Evolutionary conservation across 2,888 invertebrate genomes (phyloP).

Genomic region (Eugnorisma glareosa): DNA sequence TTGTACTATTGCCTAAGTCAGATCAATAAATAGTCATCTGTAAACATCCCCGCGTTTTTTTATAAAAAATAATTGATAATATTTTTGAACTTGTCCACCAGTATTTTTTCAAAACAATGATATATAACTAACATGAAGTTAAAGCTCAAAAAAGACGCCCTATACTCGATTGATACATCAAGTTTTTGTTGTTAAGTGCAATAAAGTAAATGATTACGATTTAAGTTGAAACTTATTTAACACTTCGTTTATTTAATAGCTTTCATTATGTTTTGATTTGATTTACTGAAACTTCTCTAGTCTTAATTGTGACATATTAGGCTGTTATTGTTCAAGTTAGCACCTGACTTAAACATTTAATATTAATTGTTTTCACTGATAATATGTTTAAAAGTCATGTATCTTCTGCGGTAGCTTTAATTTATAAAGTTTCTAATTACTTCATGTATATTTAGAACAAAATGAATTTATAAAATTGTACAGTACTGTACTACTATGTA

Average conservation of each 20-base stretch:
- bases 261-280: conserved; percentile 13
- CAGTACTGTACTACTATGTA: not conserved
- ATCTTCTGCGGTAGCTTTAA: not conserved
- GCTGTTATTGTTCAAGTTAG: not conserved
- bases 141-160: conserved; percentile 15
- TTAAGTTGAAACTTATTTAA: not conserved
- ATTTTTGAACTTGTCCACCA: conserved; percentile 8
- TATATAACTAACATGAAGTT: conserved; percentile 4
- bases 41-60: not conserved
- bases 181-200: not conserved
- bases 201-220: conserved; percentile 4
- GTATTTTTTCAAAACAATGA: not conserved
- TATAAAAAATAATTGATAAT: not conserved
- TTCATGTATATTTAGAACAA: not conserved
- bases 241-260: not conserved
- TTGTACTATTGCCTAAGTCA: too few species aligned
- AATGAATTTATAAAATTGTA: not conserved
- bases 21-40: not conserved
- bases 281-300: conserved; percentile 15
- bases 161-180: conserved; percentile 17
- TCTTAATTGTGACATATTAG: not conserved
- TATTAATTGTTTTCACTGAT: not conserved
- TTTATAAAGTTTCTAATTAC: not conserved
- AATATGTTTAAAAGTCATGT: not conserved
- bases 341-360: not conserved